These are phyloP conservation scores for Macrostomum cliftonense DNA, from an alignment of 2,888 invertebrate genomes.

Conservation along the genomic window DNA sequence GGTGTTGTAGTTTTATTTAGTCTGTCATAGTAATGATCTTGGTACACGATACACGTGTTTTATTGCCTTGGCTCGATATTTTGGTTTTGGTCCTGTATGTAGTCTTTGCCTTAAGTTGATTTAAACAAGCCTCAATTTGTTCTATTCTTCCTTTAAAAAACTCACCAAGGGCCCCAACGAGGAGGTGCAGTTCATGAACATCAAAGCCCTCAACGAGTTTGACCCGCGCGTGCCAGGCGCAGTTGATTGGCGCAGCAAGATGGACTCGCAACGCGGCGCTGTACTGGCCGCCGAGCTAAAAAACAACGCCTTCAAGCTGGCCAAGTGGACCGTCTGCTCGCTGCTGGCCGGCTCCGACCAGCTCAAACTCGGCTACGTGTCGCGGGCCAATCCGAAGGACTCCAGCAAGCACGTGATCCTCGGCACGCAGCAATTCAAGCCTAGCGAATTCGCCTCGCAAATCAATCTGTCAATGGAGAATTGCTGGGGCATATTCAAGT, in stretches of 20 bases:
- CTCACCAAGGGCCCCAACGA: constrained; percentile 52
- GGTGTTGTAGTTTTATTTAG: no score
- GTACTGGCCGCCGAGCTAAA: constrained; percentile 90
- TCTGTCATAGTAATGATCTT: no score
- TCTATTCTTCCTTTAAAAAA: no score
- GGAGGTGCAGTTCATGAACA: constrained; percentile 73
- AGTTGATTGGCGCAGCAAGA: constrained; percentile 90
- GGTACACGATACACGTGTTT: no score
- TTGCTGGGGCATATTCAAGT: constrained; percentile 91
- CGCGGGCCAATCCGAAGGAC: constrained; percentile 73
- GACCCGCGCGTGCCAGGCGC: constrained; percentile 83
- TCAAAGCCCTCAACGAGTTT: constrained; percentile 97
- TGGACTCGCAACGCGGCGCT: constrained; percentile 91
- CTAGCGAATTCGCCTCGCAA: constrained; percentile 90
- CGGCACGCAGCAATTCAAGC: constrained; percentile 87
- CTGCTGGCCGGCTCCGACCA: constrained; percentile 84
- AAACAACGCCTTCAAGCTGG: constrained; percentile 97
- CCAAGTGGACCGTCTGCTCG: constrained; percentile 86
- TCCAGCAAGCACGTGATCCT: constrained; percentile 85
- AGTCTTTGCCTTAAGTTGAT: no score
- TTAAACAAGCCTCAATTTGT: no score
- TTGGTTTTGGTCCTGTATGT: no score
- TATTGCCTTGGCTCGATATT: no score
- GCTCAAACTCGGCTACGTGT: constrained; percentile 77
- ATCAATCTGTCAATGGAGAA: constrained; percentile 98